Conservation (phyloP, 2,888 invertebrate genomes). For the Cenopis cana region DNA sequence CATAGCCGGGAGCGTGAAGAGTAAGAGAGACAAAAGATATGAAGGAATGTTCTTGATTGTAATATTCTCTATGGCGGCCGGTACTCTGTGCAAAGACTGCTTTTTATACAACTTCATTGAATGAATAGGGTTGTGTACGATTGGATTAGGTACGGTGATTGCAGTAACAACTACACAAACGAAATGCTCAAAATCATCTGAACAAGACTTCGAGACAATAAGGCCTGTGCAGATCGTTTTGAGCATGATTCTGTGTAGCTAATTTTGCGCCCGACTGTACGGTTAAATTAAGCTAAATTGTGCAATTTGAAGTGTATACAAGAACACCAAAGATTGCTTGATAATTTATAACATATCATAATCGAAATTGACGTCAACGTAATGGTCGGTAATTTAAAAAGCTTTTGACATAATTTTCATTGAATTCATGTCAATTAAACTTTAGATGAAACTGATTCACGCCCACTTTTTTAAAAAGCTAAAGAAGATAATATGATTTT, state of each 20-base stretch:
- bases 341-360: conserved; percentile 63
- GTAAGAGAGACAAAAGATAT: not conserved
- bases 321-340: conserved; percentile 74
- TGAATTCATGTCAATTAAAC: not conserved
- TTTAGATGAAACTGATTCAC: not conserved
- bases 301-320: conserved; percentile 50
- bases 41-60: not conserved
- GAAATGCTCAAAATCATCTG: not conserved
- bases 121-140: conserved; percentile 37
- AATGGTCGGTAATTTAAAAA: not conserved
- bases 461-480: not conserved
- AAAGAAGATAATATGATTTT: not conserved
- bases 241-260: not conserved
- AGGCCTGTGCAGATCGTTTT: not conserved
- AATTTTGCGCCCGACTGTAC: not conserved
- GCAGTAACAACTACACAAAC: not conserved
- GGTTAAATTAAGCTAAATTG: conserved; percentile 24
- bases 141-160: not conserved
- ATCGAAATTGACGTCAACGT: conserved; percentile 16
- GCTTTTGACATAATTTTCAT: not conserved
- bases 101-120: conserved; percentile 47
- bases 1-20: not conserved
- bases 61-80: conserved; percentile 2
- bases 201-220: not conserved
- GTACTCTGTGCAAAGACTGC: conserved; percentile 52